Evolutionary conservation across 2,888 invertebrate genomes (phyloP).

Genomic region (Tachina lurida): DNA sequence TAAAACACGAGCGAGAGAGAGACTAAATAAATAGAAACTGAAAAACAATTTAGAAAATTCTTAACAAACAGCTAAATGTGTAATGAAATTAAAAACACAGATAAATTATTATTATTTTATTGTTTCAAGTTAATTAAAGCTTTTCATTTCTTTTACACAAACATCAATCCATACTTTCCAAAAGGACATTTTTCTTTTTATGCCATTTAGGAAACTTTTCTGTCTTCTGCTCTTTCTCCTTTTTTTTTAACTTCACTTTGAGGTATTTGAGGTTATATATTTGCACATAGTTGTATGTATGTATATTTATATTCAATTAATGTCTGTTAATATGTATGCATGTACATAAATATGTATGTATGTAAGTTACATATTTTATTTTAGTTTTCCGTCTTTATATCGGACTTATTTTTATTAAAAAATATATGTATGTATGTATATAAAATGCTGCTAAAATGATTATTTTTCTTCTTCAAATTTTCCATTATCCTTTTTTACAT

Average conservation of each 20-base stretch:
- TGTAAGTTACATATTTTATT: slow-evolving; percentile 22
- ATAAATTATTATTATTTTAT: slow-evolving; percentile 46
- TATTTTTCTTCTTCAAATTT: slow-evolving; percentile 23
- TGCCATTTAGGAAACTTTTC: slow-evolving; percentile 3
- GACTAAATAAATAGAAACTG: background rate
- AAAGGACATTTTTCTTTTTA: background rate
- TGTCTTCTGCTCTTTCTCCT: background rate
- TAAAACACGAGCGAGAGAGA: slow-evolving; percentile 22
- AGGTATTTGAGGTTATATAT: slow-evolving; percentile 69
- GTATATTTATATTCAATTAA: slow-evolving; percentile 61
- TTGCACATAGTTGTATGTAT: slow-evolving; percentile 55
- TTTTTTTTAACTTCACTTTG: slow-evolving; percentile 42
- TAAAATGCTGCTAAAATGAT: slow-evolving; percentile 52
- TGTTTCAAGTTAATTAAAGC: slow-evolving; percentile 49
- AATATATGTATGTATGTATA: background rate
- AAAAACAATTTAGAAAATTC: slow-evolving; percentile 23
- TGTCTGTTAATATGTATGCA: slow-evolving; percentile 37
- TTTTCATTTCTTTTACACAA: slow-evolving; percentile 48
- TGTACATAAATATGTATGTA: slow-evolving; percentile 26
- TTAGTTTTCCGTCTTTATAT: slow-evolving; percentile 39
- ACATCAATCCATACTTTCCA: slow-evolving; percentile 36
- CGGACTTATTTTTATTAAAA: slow-evolving; percentile 30
- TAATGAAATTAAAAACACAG: slow-evolving; percentile 33
- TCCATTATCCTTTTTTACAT: slow-evolving; percentile 34
- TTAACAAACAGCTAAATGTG: background rate